These are phyloP conservation scores for Gallinago paraguaiae DNA, from an alignment of 2,113 vertebrate genomes.

Conservation along the genomic window DNA sequence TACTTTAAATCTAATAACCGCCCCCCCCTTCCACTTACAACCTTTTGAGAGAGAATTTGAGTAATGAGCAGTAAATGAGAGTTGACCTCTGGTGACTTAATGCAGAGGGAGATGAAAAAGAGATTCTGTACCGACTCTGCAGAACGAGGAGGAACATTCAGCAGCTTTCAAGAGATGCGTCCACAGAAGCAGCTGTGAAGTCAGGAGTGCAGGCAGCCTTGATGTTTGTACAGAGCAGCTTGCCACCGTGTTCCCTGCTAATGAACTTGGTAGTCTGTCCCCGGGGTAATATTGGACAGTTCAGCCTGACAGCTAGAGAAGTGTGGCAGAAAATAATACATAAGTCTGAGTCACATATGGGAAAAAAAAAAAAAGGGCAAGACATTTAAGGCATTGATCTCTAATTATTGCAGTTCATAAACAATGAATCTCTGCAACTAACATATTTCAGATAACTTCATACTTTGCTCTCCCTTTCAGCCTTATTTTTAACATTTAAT, in stretches of 20 bases:
- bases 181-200: not conserved
- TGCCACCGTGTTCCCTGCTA: not conserved
- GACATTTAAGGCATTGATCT: not conserved
- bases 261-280: not conserved
- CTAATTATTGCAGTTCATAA: not conserved
- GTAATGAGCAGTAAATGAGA: not conserved
- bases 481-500: not conserved
- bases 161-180: not conserved
- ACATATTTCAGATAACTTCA: not conserved
- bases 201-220: not conserved
- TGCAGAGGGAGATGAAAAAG: not conserved
- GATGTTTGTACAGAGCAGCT: not conserved
- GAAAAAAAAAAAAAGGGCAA: not conserved
- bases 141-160: not conserved
- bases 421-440: not conserved
- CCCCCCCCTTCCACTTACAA: not conserved
- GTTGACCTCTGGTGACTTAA: slow-evolving; percentile 1
- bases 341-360: not conserved
- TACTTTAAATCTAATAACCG: not conserved
- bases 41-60: not conserved
- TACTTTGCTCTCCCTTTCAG: not conserved
- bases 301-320: not conserved
- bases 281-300: not conserved
- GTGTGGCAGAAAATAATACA: not conserved
- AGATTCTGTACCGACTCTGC: not conserved